These are phyloP conservation scores for Euzetes globulus DNA, from an alignment of 2,888 invertebrate species.

Conservation along the genomic window DNA sequence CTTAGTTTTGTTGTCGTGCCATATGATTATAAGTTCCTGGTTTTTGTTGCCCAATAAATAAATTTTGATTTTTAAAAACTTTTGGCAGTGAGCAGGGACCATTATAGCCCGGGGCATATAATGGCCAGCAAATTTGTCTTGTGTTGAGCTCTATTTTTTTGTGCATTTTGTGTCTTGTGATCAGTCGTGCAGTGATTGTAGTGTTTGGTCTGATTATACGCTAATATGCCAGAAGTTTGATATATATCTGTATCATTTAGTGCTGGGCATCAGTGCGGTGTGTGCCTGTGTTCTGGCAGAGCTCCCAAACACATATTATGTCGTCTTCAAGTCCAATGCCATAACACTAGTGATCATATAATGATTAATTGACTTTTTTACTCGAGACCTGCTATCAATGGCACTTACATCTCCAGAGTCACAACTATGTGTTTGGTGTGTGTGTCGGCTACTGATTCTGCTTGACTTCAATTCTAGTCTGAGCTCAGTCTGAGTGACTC, in stretches of 20 bases:
- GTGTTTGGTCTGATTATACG: not conserved
- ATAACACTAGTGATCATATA: constrained; percentile 20
- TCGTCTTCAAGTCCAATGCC: not conserved
- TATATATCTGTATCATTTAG: not conserved
- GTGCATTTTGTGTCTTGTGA: not conserved
- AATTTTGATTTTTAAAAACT: too few species aligned
- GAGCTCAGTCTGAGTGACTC: too few species aligned
- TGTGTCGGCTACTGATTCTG: not conserved
- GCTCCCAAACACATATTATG: not conserved
- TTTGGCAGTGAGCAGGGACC: too few species aligned
- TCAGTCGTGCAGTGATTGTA: not conserved
- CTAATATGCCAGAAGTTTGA: not conserved
- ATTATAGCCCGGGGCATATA: too few species aligned
- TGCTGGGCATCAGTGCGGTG: not conserved
- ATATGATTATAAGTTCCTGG: too few species aligned
- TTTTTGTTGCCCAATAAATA: too few species aligned
- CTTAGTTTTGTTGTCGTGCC: too few species aligned
- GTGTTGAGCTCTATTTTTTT: too few species aligned
- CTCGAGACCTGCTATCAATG: constrained; percentile 20
- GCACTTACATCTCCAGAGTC: not conserved
- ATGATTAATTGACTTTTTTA: constrained; percentile 25
- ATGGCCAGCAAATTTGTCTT: too few species aligned
- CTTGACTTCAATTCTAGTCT: too few species aligned
- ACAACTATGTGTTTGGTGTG: too few species aligned
- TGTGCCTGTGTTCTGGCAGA: not conserved